Base-by-base conservation (phyloP, 2,797 vertebrate genomes). In the Parambassis ranga region DNA sequence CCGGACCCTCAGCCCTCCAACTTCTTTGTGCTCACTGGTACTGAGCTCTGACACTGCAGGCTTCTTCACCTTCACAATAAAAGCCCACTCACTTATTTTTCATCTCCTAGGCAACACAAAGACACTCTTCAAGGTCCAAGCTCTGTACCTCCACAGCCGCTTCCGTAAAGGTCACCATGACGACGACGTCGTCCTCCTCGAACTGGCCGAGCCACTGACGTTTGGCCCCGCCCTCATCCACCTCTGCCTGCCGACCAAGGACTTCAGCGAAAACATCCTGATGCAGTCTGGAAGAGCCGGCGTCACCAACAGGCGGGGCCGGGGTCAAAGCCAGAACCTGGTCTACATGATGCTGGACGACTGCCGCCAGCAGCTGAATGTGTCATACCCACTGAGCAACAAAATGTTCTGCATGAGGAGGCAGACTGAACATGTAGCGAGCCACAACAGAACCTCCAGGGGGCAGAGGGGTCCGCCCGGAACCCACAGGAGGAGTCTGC, bases 201-300 rank as follows among this genome's bases (percentile, higher is more conserved):
- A 90, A n/a, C 85, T 99, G 8, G 46, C 59, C 18, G n/a, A 11
- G 9, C 86, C 89, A 0, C 18, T 93, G 0, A 24, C 15, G 2
- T 93, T 94, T 15, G 71, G 89, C 46, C 58, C 35, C 1, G 0
- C 50, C 6, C 83, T 89, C 58, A 68, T 92, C 46, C 93, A 93
- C 1, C 71, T 95, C 10, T 98, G 96, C 65, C 53, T 89, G 22
- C 94, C 97, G 0, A 92, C 93, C 38, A 92, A 91, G 58, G 95
- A 96, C 79, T 97, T 95, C 69, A 87, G 93, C 0, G 95, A 98
- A 59, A 92, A 94, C 0, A 18, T 96, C 41, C 84, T 98, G 66
- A 94, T 94, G 85, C 88, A 88, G 15, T 35, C 74, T n/a, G 81
- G 89, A 32, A 51, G 64, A 15, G 27, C 4, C 3, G 94, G 91